Conservation (phyloP, 2,113 vertebrate species). For the Phoenicopterus ruber region DNA sequence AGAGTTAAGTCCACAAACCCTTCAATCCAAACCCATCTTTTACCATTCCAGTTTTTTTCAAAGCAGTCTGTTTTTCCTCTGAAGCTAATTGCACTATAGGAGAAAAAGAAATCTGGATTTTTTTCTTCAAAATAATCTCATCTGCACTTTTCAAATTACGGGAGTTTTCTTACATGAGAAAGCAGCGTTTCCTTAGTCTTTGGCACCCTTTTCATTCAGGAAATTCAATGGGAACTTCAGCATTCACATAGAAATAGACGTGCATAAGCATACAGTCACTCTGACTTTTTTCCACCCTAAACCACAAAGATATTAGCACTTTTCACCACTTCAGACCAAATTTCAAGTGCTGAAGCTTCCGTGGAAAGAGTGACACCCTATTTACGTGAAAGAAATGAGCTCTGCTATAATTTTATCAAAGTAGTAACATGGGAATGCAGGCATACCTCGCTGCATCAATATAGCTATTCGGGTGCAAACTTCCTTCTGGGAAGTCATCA, state of each 20-base stretch:
- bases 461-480: neutral
- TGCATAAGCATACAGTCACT: neutral
- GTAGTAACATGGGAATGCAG: neutral
- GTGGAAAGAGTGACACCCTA: neutral
- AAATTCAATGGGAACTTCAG: neutral
- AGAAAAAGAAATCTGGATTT: neutral
- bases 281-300: neutral
- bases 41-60: neutral
- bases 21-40: neutral
- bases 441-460: too few species aligned
- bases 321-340: neutral
- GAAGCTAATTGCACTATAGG: neutral
- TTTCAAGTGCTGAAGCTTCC: neutral
- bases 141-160: neutral
- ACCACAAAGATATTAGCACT: constrained; percentile 8
- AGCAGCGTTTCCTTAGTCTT: neutral
- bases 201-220: neutral
- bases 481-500: neutral
- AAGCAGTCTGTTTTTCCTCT: neutral
- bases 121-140: neutral
- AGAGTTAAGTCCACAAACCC: neutral
- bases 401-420: neutral
- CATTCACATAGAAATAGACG: neutral
- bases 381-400: neutral
- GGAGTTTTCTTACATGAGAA: neutral